Percentiles rank a stretch among this genome's conserved stretches.
Conservation (phyloP, 2,113 vertebrate species). For the Spea bombifrons region DNA sequence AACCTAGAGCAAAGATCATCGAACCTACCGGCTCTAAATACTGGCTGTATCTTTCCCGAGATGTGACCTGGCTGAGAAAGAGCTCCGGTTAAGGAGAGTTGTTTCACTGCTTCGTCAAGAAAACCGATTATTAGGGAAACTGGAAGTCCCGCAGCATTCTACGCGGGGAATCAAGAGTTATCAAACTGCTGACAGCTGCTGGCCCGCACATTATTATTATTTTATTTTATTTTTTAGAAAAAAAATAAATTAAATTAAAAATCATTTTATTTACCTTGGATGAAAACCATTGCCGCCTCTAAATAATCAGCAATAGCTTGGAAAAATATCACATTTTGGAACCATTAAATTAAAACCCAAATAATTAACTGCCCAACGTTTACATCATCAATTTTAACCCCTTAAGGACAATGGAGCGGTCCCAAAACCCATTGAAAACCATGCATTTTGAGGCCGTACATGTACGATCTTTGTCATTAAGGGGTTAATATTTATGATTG, state of each 20-base stretch:
- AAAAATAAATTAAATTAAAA: too few species aligned
- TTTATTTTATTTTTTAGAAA: background rate
- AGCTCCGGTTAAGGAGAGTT: background rate
- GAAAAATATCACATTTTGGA: too few species aligned
- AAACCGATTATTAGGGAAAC: background rate
- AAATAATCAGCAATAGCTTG: too few species aligned
- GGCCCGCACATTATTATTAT: background rate
- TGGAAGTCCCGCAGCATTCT: background rate
- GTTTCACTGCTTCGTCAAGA: background rate
- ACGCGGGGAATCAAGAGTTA: background rate
- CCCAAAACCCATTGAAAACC: too few species aligned
- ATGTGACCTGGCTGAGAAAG: constrained; percentile 27
- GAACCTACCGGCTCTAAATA: constrained; percentile 6
- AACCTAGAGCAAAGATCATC: constrained; percentile 13
- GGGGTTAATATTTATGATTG: too few species aligned
- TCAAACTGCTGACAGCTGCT: background rate
- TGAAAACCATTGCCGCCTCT: too few species aligned
- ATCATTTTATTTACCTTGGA: background rate
- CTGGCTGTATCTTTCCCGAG: background rate
- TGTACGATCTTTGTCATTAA: too few species aligned
- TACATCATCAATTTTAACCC: too few species aligned
- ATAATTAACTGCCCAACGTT: too few species aligned
- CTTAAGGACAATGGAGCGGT: too few species aligned
- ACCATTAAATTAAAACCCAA: background rate
- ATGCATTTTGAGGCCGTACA: too few species aligned